These are phyloP conservation scores for Phylloscopus trochilus DNA, from an alignment of 2,113 vertebrate genomes.

Conservation along the genomic window DNA sequence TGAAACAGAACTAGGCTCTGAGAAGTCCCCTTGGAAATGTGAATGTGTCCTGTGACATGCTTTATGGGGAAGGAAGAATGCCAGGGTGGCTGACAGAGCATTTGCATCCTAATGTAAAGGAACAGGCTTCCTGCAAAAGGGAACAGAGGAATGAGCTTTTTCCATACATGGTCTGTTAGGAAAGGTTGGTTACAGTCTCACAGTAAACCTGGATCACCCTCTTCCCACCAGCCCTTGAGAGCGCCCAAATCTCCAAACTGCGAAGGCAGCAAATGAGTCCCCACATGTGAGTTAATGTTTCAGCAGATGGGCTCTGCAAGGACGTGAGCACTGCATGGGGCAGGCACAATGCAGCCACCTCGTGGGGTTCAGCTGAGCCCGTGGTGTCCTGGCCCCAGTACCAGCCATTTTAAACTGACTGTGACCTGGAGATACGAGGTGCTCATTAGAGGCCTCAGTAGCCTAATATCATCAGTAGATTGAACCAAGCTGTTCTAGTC, in stretches of 20 bases:
- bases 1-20: not conserved
- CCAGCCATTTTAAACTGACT: slow-evolving; percentile 60
- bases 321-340: not conserved
- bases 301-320: not conserved
- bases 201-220: slow-evolving; percentile 34
- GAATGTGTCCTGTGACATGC: not conserved
- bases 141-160: not conserved
- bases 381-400: not conserved
- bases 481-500: slow-evolving; percentile 48
- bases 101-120: not conserved
- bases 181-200: slow-evolving; percentile 1
- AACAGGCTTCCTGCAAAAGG: not conserved
- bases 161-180: not conserved
- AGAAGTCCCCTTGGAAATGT: slow-evolving; percentile 1
- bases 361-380: not conserved
- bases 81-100: not conserved
- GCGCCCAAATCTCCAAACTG: not conserved
- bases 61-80: not conserved
- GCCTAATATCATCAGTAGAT: slow-evolving; percentile 63
- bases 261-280: not conserved
- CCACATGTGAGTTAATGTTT: not conserved
- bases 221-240: not conserved
- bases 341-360: not conserved
- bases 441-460: slow-evolving; percentile 68
- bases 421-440: slow-evolving; percentile 52